Conservation (phyloP, 2,113 vertebrate genomes). For the Toxotes jaculatrix region DNA sequence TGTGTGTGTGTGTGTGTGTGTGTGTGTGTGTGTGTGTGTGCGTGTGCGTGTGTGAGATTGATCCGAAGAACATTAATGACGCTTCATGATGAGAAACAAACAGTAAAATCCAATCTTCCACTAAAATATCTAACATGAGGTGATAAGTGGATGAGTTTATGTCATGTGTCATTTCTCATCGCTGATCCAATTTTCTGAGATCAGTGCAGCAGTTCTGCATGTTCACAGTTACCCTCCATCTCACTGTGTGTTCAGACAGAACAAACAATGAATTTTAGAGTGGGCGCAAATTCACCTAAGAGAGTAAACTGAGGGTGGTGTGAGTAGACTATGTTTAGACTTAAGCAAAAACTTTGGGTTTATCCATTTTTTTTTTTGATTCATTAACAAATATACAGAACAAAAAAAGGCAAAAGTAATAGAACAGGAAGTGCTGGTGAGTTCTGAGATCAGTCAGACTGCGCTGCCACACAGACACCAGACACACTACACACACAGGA, state of each 20-base stretch:
- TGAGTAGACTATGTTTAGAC: neutral
- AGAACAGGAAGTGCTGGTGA: neutral
- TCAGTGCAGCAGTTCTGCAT: neutral
- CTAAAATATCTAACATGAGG: neutral
- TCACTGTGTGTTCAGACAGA: neutral
- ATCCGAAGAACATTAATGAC: neutral
- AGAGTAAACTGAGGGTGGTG: neutral
- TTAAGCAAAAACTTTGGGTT: neutral
- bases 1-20: neutral
- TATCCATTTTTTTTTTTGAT: neutral
- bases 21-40: neutral
- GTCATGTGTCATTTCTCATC: neutral
- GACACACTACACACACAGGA: no score
- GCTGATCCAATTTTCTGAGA: neutral
- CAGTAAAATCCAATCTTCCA: neutral
- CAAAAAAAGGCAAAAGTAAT: neutral
- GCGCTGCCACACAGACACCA: no score
- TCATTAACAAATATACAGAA: neutral
- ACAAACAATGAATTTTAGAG: neutral
- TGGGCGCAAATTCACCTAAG: neutral
- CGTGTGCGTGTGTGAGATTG: neutral
- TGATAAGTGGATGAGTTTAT: neutral
- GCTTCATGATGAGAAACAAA: conserved; percentile 12
- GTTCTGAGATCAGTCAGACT: neutral
- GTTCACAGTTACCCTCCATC: neutral